phyloP scores from a whole-genome alignment of 2,797 vertebrate genomes.

The Platalea minor region DNA sequence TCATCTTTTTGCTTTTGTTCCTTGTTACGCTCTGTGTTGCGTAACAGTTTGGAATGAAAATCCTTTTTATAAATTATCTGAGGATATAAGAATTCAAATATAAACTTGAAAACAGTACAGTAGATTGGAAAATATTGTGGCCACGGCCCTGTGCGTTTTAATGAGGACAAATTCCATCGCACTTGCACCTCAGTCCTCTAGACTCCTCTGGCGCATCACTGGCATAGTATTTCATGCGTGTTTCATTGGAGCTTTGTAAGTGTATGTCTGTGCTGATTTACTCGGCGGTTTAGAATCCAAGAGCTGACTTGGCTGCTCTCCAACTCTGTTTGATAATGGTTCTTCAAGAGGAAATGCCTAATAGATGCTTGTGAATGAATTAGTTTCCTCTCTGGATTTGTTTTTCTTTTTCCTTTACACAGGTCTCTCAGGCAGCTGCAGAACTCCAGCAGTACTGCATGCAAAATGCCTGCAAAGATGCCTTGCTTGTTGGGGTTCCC shows the following conservation, averaged over 20 bases:
- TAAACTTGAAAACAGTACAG: not conserved
- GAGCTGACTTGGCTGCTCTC: not conserved
- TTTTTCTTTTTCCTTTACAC: not conserved
- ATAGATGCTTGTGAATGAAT: constrained; percentile 3
- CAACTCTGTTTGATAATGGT: not conserved
- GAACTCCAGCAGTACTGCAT: constrained; percentile 96
- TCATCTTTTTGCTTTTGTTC: not conserved
- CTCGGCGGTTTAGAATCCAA: not conserved
- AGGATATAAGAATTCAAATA: not conserved
- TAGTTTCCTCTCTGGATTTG: not conserved
- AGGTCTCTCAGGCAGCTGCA: constrained; percentile 96
- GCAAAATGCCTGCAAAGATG: constrained; percentile 94
- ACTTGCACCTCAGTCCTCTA: not conserved
- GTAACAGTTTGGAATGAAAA: not conserved
- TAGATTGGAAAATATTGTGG: not conserved
- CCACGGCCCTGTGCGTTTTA: not conserved
- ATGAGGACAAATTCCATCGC: not conserved
- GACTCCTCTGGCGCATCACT: not conserved
- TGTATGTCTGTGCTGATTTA: not conserved
- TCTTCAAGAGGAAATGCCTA: constrained; percentile 2
- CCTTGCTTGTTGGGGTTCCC: constrained; percentile 89
- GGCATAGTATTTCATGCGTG: not conserved
- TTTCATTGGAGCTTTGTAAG: not conserved
- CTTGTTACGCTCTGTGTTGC: not conserved
- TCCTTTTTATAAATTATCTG: not conserved